Percentiles rank a stretch among this genome's conserved stretches.
phyloP scores from a whole-genome alignment of 2,113 vertebrate species.

The Chitala chitala region DNA sequence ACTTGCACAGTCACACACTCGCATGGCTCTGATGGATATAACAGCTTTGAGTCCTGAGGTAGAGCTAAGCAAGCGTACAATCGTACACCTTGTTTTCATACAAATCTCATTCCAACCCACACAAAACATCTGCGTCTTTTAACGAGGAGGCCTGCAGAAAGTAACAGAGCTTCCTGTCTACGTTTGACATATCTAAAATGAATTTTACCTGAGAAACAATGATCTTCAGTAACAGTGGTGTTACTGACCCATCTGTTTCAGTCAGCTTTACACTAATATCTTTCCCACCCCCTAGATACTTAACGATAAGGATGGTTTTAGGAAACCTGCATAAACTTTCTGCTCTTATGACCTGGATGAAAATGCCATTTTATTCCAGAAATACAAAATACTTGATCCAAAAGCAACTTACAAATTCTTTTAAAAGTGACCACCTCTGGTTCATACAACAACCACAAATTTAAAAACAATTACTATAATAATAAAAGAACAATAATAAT shows the following conservation, averaged over 20 bases:
- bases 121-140: neutral
- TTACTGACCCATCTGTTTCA: neutral
- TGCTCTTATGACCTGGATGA: too few species aligned
- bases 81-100: neutral
- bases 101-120: neutral
- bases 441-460: too few species aligned
- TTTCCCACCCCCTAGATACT: too few species aligned
- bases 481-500: too few species aligned
- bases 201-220: conserved; percentile 7
- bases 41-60: neutral
- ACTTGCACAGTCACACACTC: too few species aligned
- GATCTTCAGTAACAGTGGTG: neutral
- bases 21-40: neutral
- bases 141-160: neutral
- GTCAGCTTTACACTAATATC: neutral
- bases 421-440: too few species aligned
- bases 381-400: neutral
- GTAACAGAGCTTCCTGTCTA: neutral
- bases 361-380: too few species aligned
- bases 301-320: too few species aligned
- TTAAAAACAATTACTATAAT: too few species aligned
- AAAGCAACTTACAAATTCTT: neutral
- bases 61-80: neutral
- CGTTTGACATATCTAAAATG: neutral
- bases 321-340: too few species aligned